Base-by-base conservation (phyloP, 2,888 invertebrate species). In the Macrosiphum euphorbiae region DNA sequence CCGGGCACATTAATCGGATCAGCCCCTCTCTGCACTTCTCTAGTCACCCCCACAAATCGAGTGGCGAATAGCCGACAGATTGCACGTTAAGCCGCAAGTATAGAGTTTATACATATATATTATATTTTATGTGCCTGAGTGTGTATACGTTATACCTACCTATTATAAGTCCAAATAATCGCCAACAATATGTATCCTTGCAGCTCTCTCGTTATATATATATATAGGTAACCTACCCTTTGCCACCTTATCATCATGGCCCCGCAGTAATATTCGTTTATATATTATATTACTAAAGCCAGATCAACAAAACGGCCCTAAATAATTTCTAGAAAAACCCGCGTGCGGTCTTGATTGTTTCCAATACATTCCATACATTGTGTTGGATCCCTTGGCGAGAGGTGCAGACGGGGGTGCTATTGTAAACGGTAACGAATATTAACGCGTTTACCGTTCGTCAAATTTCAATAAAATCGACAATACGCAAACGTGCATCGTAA, bases 1-100 rank as follows among this genome's bases (percentile, higher is more conserved):
- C 92, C 28, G 55, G 92, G 55, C 44, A 92, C 92, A 92, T 92
- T 92, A 92, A 92, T 92, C 92, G 92, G 92, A 92, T 92, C 89
- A 89, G n/a, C 20, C 67, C 35, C 78, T 41, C n/a, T 4, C 78
- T 58, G 4, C 58, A 41, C 41, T 16, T 50, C 13, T n/a, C 58
- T 78, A 26, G 35, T 16, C 41, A 41, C 55, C 91, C 91, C 44
- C 44, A 58, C 85, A 47, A 85, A 58, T 85, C 52, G 44, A 61
- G 58, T 86, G 91, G 85, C 58, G 88, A 88, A 92, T 50, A 58
- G 92, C 88, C 88, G 92, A 92, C 92, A 92, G 88, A 92, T 92
- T 92, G 92, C 84, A 92, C 88, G 55, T 89, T 92, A 92, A 92
- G 92, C 92, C 44, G 41, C 78, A 52, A 88, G 47, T 61, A 41